A percentile compares a stretch with the other conserved stretches of the same genome.
Evolutionary conservation across 2,797 vertebrate genomes (phyloP).

Genomic region (Phyllotis vaccarum): DNA sequence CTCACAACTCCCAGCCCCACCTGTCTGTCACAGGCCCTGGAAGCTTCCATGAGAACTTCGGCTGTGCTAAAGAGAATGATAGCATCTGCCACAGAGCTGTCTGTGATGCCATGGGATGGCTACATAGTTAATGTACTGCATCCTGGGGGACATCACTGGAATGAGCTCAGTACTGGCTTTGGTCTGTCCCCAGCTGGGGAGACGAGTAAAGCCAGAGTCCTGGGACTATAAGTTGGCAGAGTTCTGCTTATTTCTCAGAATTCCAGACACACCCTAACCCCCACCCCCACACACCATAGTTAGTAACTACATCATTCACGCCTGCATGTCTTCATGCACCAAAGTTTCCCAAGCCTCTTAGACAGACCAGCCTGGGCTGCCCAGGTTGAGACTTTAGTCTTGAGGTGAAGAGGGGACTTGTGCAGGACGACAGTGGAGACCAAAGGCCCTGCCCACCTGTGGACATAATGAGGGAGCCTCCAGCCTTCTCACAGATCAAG

Average conservation of each 20-base stretch:
- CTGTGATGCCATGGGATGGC: not conserved
- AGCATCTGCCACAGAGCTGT: not conserved
- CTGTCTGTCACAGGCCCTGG: not conserved
- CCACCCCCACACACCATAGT: not conserved
- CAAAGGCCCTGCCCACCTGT: accelerated
- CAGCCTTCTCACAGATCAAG: not conserved
- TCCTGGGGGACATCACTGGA: not conserved
- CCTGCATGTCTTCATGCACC: not conserved
- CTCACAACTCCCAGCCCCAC: not conserved
- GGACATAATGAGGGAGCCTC: not conserved
- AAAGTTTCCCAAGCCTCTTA: not conserved
- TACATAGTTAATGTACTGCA: not conserved
- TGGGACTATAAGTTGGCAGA: not conserved
- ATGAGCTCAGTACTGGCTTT: not conserved
- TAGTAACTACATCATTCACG: not conserved
- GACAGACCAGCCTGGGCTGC: not conserved
- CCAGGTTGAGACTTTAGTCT: not conserved
- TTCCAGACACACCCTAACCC: not conserved
- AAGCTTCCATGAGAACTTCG: not conserved
- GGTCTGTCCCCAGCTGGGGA: not conserved
- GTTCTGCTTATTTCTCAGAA: not conserved
- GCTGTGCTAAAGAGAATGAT: not conserved
- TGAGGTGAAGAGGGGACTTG: not conserved
- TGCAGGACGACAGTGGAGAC: not conserved
- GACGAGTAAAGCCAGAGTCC: not conserved